Evolutionary conservation across 2,888 invertebrate species (phyloP), one percentile per base, ranked within the genome.

Genomic region (Xylophagus ater): DNA sequence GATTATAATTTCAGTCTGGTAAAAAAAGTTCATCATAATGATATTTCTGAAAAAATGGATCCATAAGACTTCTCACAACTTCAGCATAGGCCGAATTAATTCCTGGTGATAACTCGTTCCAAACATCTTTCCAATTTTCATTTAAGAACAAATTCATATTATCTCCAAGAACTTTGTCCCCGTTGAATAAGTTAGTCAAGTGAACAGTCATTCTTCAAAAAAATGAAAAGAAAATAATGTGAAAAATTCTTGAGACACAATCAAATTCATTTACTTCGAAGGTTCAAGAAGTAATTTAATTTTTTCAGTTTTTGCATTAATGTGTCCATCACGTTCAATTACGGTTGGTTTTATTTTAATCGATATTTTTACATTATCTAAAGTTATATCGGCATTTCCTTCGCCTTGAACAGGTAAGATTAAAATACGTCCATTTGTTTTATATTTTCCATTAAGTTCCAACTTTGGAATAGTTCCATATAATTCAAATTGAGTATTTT

Each of bases 141-240:
- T 69, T 66, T 19, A 65, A 42, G 48, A 63, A 60, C 7, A 37
- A 37, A 43, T 69, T 68, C 58, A 66, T 62, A 20, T 55, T 66
- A 5, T 66, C 61, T 26, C 66, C 61, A 2, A 69, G 50, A 9
- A 54, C 56, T 47, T 61, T 60, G 32, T 68, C 58, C 0, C 67
- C 68, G 42, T 67, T 63, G 43, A 69, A 69, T 3, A 70, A 66
- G 51, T 78, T 76, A 10, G 72, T 67, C 53, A 78, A 77, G 10
- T 42, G 14, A 9, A 42, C 28, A 15, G 40, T 18, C 32, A 42
- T 20, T 6, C 42, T 35, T 12, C n/a, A n/a, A n/a, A n/a, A n/a
- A n/a, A n/a, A n/a, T n/a, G n/a, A n/a, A n/a, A n/a, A n/a, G n/a
- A n/a, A n/a, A n/a, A n/a, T n/a, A n/a, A n/a, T n/a, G n/a, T n/a